Evolutionary conservation across 2,888 invertebrate genomes (phyloP), one percentile per base, ranked within the genome.

Genomic region (Bunonema sp.): DNA sequence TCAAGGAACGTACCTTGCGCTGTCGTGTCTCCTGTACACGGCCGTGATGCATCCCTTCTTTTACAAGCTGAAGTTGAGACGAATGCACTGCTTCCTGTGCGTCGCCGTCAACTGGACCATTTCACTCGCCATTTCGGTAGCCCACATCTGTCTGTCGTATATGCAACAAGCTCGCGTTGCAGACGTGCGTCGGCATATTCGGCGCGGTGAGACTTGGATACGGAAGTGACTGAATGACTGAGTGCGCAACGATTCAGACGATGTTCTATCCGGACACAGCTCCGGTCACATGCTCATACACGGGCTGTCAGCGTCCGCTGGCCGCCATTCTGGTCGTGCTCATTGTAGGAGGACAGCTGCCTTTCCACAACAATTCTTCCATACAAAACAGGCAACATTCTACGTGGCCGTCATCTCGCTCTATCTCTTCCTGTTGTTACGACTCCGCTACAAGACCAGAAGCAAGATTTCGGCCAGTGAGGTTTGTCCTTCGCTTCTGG

Each of bases 31-130:
- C 10, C 46, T 62, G 5, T 62, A 62, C 47, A 50, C 49, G 2
- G 62, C 62, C 29, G 54, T 62, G n/a, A 49, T 47, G 1, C 53
- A 57, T 46, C 61, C 59, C 21, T 48, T 62, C 16, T 48, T 49
- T 37, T 62, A 62, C 39, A 49, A 50, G 37, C 44, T 45, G 19
- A 41, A 49, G 34, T 37, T 58, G 7, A 49, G 49, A 8, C 41
- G 60, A 28, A 35, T 34, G 28, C 50, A 52, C 41, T 61, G 59
- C 36, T 49, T 52, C 31, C 22, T 41, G n/a, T 30, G 51, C 26
- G 49, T 59, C 8, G 46, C 35, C 10, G n/a, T 49, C 4, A 58
- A 60, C 39, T 62, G 60, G 59, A n/a, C 52, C 4, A 33, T 57
- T 1, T 49, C 57, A 2, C 30, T 47, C 16, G 50, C 49, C 10